Conservation (phyloP, 2,113 vertebrate genomes). For the Catharus minimus region DNA sequence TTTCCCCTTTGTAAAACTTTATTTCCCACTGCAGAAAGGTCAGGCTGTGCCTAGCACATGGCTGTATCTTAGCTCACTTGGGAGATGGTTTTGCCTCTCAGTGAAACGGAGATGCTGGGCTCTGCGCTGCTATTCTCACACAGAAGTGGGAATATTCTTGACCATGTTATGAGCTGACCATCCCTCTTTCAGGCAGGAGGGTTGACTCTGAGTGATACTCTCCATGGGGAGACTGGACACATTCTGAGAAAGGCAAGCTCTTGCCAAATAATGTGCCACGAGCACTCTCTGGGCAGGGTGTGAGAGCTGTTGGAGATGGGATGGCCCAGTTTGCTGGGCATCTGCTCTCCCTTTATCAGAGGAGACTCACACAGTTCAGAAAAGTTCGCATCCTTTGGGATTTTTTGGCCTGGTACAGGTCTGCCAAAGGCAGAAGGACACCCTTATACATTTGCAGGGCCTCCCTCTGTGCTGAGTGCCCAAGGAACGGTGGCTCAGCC, state of each 20-base stretch:
- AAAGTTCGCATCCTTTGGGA: background rate
- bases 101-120: background rate
- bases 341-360: background rate
- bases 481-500: background rate
- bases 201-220: background rate
- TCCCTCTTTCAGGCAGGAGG: background rate
- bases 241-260: background rate
- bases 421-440: background rate
- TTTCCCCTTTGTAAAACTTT: background rate
- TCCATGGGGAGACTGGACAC: accelerated
- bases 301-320: background rate
- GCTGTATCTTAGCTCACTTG: background rate
- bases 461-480: background rate
- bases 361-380: background rate
- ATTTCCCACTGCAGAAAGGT: background rate
- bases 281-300: background rate
- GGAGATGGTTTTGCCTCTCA: background rate
- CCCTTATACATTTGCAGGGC: background rate
- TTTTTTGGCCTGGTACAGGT: background rate
- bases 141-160: background rate
- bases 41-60: background rate
- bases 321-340: background rate
- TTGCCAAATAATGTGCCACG: background rate
- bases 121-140: background rate
- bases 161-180: accelerated